These are phyloP conservation scores for Allophyes oxyacanthae DNA, from an alignment of 2,888 invertebrate genomes.

Conservation along the genomic window DNA sequence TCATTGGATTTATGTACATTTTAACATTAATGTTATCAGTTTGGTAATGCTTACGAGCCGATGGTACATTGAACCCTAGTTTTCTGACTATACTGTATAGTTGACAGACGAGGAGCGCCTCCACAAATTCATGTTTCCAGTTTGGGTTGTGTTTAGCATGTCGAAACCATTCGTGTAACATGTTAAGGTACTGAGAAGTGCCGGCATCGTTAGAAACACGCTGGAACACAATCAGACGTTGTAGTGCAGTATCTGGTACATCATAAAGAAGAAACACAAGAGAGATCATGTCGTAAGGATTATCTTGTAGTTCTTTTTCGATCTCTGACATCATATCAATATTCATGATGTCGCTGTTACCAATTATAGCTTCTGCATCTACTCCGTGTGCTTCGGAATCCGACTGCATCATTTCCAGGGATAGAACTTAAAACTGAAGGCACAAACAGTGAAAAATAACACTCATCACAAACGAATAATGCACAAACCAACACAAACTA, in stretches of 20 bases:
- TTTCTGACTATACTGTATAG: constrained; percentile 75
- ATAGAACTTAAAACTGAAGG: not conserved
- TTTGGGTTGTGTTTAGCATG: constrained; percentile 69
- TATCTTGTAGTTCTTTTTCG: constrained; percentile 74
- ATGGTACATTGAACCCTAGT: constrained; percentile 73
- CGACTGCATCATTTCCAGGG: constrained; percentile 62
- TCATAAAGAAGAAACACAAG: constrained; percentile 83
- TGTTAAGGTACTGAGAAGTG: constrained; percentile 65
- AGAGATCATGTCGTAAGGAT: constrained; percentile 77
- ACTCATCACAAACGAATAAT: no score
- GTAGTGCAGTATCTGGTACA: constrained; percentile 78
- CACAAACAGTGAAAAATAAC: no score
- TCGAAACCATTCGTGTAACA: constrained; percentile 79
- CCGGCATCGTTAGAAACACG: constrained; percentile 70
- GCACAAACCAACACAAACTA: no score
- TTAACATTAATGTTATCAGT: constrained; percentile 65
- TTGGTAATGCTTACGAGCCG: constrained; percentile 70
- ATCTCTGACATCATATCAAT: constrained; percentile 73
- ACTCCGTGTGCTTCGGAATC: constrained; percentile 56
- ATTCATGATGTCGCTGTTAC: constrained; percentile 68
- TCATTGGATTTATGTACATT: constrained; percentile 75
- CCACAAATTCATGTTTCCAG: constrained; percentile 82
- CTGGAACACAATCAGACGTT: constrained; percentile 76
- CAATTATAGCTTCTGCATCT: constrained; percentile 51
- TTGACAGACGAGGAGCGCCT: constrained; percentile 79